These are phyloP conservation scores for Laodelphax striatellus DNA, from an alignment of 1,140 invertebrate species.

Conservation along the genomic window DNA sequence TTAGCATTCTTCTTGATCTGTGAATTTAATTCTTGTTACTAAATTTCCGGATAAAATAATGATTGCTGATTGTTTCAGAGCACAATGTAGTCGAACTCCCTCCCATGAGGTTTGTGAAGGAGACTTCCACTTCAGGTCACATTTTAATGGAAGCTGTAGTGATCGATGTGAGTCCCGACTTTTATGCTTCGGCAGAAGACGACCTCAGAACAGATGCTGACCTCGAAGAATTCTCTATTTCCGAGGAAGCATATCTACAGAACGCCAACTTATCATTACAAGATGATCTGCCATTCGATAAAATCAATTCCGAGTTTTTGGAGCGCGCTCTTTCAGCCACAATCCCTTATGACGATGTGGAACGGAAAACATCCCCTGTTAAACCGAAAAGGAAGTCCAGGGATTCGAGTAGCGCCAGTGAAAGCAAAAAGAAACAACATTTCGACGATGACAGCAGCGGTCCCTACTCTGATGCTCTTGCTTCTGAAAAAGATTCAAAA, in stretches of 20 bases:
- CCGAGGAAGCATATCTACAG: constrained; percentile 38
- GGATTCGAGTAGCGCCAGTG: constrained; percentile 5
- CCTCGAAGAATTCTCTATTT: constrained; percentile 67
- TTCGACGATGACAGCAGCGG: constrained; percentile 8
- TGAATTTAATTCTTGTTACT: neutral
- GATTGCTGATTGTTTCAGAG: constrained; percentile 34
- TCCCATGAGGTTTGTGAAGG: constrained; percentile 74
- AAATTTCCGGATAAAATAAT: too few relatives aligned
- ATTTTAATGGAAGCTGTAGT: constrained; percentile 81
- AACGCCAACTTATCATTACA: constrained; percentile 25
- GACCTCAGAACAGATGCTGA: constrained; percentile 73
- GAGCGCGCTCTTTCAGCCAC: constrained; percentile 26
- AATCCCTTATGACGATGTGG: neutral
- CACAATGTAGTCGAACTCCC: constrained; percentile 80
- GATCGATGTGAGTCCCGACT: constrained; percentile 76
- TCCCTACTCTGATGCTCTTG: constrained; percentile 9
- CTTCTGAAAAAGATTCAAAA: constrained; percentile 32
- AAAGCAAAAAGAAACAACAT: constrained; percentile 8
- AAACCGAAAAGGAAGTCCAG: constrained; percentile 9
- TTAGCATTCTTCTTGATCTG: too few relatives aligned
- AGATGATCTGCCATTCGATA: constrained; percentile 30
- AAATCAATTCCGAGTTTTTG: constrained; percentile 30
- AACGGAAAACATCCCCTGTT: neutral
- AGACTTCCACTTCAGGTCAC: constrained; percentile 76
- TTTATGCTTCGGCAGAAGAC: constrained; percentile 60